A percentile compares a stretch with the other conserved stretches of the same genome.
Conservation (phyloP, 1,140 invertebrate species). For the Archivesica marissinica region DNA sequence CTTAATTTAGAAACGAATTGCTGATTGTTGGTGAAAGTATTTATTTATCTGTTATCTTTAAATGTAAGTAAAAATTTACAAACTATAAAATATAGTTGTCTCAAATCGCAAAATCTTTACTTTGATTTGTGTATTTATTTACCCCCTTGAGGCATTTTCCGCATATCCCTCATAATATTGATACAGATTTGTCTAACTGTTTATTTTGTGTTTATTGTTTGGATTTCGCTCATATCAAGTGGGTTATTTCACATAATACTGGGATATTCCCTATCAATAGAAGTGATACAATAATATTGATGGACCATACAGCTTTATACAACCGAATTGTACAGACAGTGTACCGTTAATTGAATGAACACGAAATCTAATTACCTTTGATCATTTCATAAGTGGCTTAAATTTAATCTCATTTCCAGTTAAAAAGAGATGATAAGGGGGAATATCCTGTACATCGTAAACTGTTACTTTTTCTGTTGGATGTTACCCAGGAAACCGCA, state of each 20-base stretch:
- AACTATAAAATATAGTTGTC: constrained; percentile 25
- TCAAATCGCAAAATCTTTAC: constrained; percentile 1
- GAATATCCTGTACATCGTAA: background rate
- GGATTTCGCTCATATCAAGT: constrained; percentile 11
- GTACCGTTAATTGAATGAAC: constrained; percentile 28
- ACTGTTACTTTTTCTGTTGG: background rate
- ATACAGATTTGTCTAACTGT: constrained; percentile 13
- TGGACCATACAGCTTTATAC: background rate
- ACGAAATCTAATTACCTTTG: constrained; percentile 9
- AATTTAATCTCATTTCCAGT: constrained; percentile 30
- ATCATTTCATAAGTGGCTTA: constrained; percentile 20
- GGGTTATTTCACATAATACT: constrained; percentile 7
- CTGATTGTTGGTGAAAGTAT: constrained; percentile 1
- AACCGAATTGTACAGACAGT: background rate
- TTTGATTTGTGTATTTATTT: constrained; percentile 37
- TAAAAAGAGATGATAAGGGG: constrained; percentile 18
- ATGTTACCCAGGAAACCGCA: background rate
- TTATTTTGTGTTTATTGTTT: constrained; percentile 38
- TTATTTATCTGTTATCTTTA: constrained; percentile 19
- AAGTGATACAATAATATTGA: background rate
- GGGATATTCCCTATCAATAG: constrained; percentile 5
- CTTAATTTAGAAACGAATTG: constrained; percentile 4
- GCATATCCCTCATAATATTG: constrained; percentile 20
- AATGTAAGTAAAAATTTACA: constrained; percentile 5
- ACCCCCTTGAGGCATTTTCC: constrained; percentile 17